Evolutionary conservation across 2,113 vertebrate species (phyloP).

Genomic region (Cygnus atratus): DNA sequence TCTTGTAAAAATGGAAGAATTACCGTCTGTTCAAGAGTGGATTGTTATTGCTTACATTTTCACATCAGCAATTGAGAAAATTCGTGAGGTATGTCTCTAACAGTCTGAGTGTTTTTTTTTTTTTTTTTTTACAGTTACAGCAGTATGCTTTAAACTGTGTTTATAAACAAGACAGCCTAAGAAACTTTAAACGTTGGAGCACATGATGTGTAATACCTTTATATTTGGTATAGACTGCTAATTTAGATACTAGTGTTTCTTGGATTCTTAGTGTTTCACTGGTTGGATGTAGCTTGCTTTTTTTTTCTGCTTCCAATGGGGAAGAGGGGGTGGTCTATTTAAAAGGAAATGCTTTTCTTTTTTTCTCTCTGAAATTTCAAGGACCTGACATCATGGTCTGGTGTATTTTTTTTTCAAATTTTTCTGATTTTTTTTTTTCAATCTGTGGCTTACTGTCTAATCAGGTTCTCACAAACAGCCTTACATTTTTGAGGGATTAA

Average conservation of each 20-base stretch:
- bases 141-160: not conserved
- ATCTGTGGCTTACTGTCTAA: not conserved
- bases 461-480: not conserved
- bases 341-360: not conserved
- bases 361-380: not conserved
- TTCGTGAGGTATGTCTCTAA: constrained; percentile 87
- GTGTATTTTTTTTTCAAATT: too few relatives aligned
- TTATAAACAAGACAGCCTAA: not conserved
- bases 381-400: not conserved
- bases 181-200: not conserved
- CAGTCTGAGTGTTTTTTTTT: not conserved
- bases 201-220: not conserved
- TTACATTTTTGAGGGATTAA: not conserved
- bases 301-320: not conserved
- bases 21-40: constrained; percentile 93
- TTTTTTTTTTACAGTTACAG: not conserved
- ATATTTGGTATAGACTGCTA: not conserved
- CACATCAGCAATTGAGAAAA: constrained; percentile 94
- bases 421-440: not conserved
- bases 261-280: not conserved
- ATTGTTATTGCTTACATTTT: constrained; percentile 98
- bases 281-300: not conserved
- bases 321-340: not conserved
- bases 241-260: not conserved
- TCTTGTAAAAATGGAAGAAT: constrained; percentile 87